Evolutionary conservation across 2,113 vertebrate genomes (phyloP).

Genomic region (Percopsis transmontana): DNA sequence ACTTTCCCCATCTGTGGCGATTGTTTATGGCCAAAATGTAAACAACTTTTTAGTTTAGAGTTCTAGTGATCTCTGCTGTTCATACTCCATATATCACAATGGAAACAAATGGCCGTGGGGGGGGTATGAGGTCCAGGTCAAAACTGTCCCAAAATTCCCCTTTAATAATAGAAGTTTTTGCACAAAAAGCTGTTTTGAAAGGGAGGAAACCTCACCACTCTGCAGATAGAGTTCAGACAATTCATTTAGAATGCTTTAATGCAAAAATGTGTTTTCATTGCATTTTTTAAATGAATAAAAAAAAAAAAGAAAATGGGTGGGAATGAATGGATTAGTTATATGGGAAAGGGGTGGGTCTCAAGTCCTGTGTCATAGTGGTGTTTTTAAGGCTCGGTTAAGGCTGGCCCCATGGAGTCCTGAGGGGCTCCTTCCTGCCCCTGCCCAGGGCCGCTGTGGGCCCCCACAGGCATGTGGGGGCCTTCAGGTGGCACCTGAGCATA

Average conservation of each 20-base stretch:
- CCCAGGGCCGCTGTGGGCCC: constrained; percentile 30
- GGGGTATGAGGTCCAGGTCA: no score
- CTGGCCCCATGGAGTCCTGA: constrained; percentile 75
- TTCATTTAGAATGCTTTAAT: constrained; percentile 51
- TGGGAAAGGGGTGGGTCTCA: neutral
- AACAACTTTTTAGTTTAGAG: no score
- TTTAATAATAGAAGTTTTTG: constrained; percentile 63
- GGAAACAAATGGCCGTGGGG: no score
- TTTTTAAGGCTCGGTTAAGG: constrained; percentile 68
- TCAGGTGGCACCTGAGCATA: constrained; percentile 59
- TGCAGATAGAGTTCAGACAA: constrained; percentile 42
- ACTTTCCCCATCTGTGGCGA: no score
- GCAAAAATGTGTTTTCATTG: constrained; percentile 35
- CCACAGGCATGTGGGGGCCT: constrained; percentile 52
- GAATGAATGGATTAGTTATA: constrained; percentile 41
- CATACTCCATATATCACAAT: no score
- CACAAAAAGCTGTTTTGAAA: constrained; percentile 61
- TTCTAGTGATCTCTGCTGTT: no score
- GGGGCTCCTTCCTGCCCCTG: constrained; percentile 65
- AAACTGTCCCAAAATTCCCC: no score
- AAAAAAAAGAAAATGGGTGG: constrained; percentile 45
- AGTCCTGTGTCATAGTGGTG: constrained; percentile 33
- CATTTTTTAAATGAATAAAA: constrained; percentile 44
- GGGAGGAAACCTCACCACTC: constrained; percentile 53
- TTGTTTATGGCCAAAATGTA: no score